Conservation (phyloP, 2,888 invertebrate genomes). For the Dastarcus helophoroides region DNA sequence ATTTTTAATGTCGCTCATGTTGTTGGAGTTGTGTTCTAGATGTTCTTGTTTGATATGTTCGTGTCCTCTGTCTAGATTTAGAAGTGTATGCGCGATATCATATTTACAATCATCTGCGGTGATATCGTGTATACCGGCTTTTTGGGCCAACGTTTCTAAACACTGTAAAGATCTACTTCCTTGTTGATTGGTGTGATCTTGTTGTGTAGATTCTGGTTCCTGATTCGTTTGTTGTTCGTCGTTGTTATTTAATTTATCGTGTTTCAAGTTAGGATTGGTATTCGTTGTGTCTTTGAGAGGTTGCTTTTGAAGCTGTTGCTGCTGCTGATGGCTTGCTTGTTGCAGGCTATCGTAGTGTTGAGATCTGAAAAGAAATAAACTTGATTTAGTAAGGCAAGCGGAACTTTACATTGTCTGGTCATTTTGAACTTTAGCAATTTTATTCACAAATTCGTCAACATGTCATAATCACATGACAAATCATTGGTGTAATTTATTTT, state of each 20-base stretch:
- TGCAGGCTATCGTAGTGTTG: constrained; percentile 50
- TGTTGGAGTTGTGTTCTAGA: constrained; percentile 13
- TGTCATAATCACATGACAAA: too few species aligned
- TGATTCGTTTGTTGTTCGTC: constrained; percentile 25
- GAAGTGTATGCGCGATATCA: constrained; percentile 53
- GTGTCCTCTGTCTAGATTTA: constrained; percentile 49
- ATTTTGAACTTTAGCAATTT: too few species aligned
- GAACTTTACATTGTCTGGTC: too few species aligned
- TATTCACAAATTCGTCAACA: too few species aligned
- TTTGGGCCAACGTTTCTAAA: constrained; percentile 59
- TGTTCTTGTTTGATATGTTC: constrained; percentile 16
- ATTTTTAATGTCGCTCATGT: constrained; percentile 33
- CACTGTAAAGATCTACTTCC: constrained; percentile 50
- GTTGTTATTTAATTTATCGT: constrained; percentile 26
- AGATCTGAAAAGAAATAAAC: constrained; percentile 40
- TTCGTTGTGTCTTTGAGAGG: constrained; percentile 37
- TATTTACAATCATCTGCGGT: constrained; percentile 61
- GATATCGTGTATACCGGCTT: constrained; percentile 50
- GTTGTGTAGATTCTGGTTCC: constrained; percentile 33
- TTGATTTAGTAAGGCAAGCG: too few species aligned
- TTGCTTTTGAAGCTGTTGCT: constrained; percentile 36
- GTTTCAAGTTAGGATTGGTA: constrained; percentile 25
- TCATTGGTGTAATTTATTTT: too few species aligned
- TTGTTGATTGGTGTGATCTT: constrained; percentile 20
- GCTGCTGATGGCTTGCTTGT: constrained; percentile 38